Base-by-base conservation (phyloP, 2,113 vertebrate species). In the Cochlearius cochlearius region DNA sequence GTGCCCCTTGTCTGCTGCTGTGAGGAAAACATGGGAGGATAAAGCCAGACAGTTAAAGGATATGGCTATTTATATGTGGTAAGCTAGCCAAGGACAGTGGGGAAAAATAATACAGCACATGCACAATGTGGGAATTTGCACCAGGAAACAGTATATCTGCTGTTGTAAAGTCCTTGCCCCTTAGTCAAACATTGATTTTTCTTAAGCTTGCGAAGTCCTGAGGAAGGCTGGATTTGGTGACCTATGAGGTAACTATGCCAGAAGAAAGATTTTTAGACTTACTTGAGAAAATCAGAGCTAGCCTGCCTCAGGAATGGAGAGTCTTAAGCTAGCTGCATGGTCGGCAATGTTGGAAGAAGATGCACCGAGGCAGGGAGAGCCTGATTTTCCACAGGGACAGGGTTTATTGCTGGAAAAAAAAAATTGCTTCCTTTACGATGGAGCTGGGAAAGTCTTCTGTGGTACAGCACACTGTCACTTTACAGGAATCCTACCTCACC, bases 401-500 rank as follows among this genome's bases (percentile, higher is more conserved):
- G 18, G 26, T 22, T 73, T 88, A 4, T 19, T 64, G 20, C 36
- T 84, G 68, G 29, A n/a, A 66, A 86, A n/a, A 66, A 86, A 71
- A 5, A 15, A 12, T 25, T 53, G 86, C 2, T 1, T 68, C 5
- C 50, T 80, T 72, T 36, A 39, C 9, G 25, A 7, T 22, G 18
- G 13, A 72, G 41, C 59, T 86, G 55, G 29, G 32, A 19, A 62
- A 26, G 34, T 39, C 5, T 1, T 29, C 34, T 69, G 32, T 76
- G 22, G 16, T 78, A 22, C 36, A 78, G 39, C 34, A 25, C 0
- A 0, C 1, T 82, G 43, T 25, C 10, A 21, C n/a, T 86, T 90
- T n/a, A n/a, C 43, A 66, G 76, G 55, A 69, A 15, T 67, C 47
- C 30, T 68, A 20, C 68, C 22, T 23, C 20, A 22, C 12, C 7